Conservation (phyloP, 53 echinoderm and acorn worm species). For the Crossaster papposus region DNA sequence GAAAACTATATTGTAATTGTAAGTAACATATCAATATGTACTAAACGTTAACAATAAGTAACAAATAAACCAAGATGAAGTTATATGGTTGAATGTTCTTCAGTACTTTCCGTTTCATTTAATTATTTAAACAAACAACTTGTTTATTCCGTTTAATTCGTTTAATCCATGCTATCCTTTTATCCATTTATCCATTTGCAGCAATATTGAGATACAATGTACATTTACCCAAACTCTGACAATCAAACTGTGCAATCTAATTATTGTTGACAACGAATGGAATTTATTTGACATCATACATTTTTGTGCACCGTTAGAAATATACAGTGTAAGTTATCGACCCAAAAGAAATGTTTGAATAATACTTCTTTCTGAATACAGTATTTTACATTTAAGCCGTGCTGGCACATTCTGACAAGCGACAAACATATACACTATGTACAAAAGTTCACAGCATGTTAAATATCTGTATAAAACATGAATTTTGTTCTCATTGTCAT, state of each 20-base stretch:
- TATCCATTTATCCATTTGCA: background rate
- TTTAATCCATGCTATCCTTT: too few species aligned
- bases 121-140: background rate
- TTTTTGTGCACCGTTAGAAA: constrained; percentile 29
- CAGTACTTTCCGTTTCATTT: background rate
- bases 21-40: background rate
- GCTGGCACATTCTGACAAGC: background rate
- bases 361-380: background rate
- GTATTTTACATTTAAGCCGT: constrained; percentile 27
- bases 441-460: constrained; percentile 21
- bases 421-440: constrained; percentile 14
- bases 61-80: background rate
- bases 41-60: background rate
- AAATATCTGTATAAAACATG: background rate
- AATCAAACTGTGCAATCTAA: background rate
- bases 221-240: background rate
- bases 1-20: background rate
- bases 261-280: background rate
- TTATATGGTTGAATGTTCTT: background rate
- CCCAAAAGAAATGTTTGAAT: background rate
- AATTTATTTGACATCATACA: background rate
- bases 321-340: constrained; percentile 38
- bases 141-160: too few species aligned
- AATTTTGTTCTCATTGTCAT: background rate
- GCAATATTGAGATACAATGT: background rate